Evolutionary conservation across 2,113 vertebrate genomes (phyloP), one percentile per base, ranked within the genome.

Genomic region (Tetrax tetrax): DNA sequence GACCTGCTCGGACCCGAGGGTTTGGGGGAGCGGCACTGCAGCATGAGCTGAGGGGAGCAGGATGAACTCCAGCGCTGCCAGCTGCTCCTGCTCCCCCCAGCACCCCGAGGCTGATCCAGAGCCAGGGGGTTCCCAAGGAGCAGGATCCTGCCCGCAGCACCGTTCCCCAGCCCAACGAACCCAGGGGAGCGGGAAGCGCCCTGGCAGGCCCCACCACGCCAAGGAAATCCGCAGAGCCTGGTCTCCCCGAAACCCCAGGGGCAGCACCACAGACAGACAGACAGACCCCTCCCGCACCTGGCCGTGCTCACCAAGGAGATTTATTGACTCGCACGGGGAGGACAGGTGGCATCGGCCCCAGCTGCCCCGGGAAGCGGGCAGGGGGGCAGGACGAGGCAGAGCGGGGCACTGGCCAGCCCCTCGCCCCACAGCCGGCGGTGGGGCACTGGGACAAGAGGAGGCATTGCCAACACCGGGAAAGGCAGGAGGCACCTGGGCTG

Each of bases 21-120:
- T 10, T 10, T 54, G 31, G 7, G 4, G 25, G 43, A 93, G 70
- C 3, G 0, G 79, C 92, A 37, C 33, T 0, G 0, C 0, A 0
- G 29, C 70, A 48, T 48, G 20, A 89, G n/a, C 35, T 56, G 31
- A 23, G 3, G 60, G 43, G 24, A 82, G 47, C 14, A 43, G 51
- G 64, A 75, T 43, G 43, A 35, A 43, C 9, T 51, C 19, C n/a
- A 43, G 74, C n/a, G 2, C 38, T 2, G 3, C 37, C 5, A 7
- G 28, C 72, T 6, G 27, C 47, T 80, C 54, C 61, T 31, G 56
- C 38, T 24, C 15, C n/a, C 20, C 18, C 17, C 1, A 0, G 28
- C 14, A 22, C 61, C 75, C 63, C 0, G 4, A 76, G 79, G 61
- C 66, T n/a, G 20, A 68, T 5, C 1, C 1, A 78, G 65, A 76